Percentiles rank a stretch among this genome's conserved stretches.
These are phyloP conservation scores for Amazona guildingii DNA, from an alignment of 2,113 vertebrate species.

Conservation along the genomic window DNA sequence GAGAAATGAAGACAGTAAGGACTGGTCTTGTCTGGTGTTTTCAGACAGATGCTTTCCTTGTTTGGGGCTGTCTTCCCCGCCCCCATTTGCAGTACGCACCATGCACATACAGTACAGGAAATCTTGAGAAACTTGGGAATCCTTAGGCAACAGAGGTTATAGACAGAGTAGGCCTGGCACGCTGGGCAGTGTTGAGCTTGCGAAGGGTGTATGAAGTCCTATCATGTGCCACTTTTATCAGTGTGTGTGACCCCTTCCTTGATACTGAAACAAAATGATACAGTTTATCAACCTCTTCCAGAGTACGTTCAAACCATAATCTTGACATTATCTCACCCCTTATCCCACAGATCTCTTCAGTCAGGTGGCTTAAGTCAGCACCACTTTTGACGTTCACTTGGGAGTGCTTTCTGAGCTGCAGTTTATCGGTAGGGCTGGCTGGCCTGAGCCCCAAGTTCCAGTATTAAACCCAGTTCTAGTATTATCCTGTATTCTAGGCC, in stretches of 20 bases:
- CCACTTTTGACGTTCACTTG: not conserved
- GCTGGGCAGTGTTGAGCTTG: not conserved
- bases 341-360: constrained; percentile 7
- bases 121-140: not conserved
- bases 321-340: not conserved
- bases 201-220: constrained; percentile 11
- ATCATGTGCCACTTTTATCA: constrained; percentile 25
- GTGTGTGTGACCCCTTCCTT: not conserved
- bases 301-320: not conserved
- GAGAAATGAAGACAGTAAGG: not conserved
- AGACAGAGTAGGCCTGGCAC: not conserved
- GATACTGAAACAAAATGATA: not conserved
- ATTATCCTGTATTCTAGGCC: not conserved
- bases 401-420: not conserved
- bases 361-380: not conserved
- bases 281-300: constrained; percentile 18
- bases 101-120: accelerated
- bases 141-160: not conserved
- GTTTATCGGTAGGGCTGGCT: not conserved
- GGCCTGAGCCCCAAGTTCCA: not conserved
- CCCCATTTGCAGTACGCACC: accelerated
- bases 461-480: not conserved
- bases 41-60: not conserved
- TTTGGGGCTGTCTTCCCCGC: not conserved
- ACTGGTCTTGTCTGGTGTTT: not conserved